These are phyloP conservation scores for Vandiemenella viatica DNA, from an alignment of 2,888 invertebrate genomes.

Conservation along the genomic window DNA sequence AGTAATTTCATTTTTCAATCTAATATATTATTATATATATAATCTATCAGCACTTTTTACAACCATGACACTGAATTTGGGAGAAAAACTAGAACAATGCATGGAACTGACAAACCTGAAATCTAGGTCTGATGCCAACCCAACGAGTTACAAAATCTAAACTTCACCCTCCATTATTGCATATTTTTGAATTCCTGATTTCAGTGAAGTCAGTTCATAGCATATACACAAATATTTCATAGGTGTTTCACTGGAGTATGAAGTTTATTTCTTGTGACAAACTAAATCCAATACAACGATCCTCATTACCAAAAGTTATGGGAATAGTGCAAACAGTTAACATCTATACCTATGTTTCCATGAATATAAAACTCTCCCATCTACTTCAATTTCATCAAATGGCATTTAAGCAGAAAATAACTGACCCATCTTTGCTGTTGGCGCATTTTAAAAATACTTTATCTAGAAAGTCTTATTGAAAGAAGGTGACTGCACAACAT, in stretches of 20 bases:
- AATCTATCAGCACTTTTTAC: slow-evolving; percentile 7
- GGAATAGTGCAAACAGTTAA: slow-evolving; percentile 1
- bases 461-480: neutral
- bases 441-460: slow-evolving; percentile 7
- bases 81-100: too few species aligned
- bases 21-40: slow-evolving; percentile 6
- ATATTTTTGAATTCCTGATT: too few species aligned
- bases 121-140: too few species aligned
- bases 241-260: too few species aligned
- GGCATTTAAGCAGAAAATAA: slow-evolving; percentile 16
- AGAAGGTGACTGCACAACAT: too few species aligned
- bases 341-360: slow-evolving; percentile 1
- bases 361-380: neutral
- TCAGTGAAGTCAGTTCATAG: too few species aligned
- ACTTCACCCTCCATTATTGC: too few species aligned
- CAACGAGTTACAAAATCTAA: too few species aligned
- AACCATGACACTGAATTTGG: slow-evolving; percentile 6
- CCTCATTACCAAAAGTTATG: neutral
- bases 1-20: slow-evolving; percentile 6
- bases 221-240: too few species aligned
- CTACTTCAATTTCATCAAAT: slow-evolving; percentile 6
- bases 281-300: too few species aligned
- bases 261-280: too few species aligned
- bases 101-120: too few species aligned
- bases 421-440: slow-evolving; percentile 17